Base-by-base conservation (phyloP, 2,113 vertebrate species). In the Ictidomys tridecemlineatus region DNA sequence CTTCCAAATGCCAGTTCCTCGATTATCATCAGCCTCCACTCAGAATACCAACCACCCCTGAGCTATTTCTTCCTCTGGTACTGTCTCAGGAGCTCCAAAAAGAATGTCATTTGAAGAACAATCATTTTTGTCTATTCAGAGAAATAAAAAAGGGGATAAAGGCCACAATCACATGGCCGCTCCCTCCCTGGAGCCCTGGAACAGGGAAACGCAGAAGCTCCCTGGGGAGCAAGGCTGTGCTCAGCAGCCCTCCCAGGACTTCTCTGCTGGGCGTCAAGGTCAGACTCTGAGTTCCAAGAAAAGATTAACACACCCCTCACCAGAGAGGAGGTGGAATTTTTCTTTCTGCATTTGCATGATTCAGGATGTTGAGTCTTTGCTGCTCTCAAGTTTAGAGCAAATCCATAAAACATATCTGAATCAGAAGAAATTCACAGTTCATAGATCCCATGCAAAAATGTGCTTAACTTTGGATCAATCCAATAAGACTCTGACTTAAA, bases 341-440 rank as follows among this genome's bases (percentile, higher is more conserved):
- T 96, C 83, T 58, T 34, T 67, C 77, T 88, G 93, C 92, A 92
- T 89, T 97, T 0, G 0, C 85, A 42, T 79, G 86, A 28, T 70
- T 51, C 39, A n/a, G 8, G 34, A 67, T 17, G 22, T 37, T 94
- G 37, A 89, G 2, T 34, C 0, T 79, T 73, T 79, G 65, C 61
- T 28, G 30, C n/a, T 89, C 94, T 97, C 85, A 98, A 93, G 83
- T 96, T 95, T 95, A 1, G 0, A 89, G 87, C 87, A 91, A 95
- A 96, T 72, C n/a, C 32, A 39, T 84, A 76, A 97, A n/a, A 42
- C 85, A 96, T 90, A 78, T 89, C 91, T 61, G 69, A 96, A 96
- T 84, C 56, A 13, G 39, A 96, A 97, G 79, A 30, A 8, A 77
- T 79, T 97, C 51, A 93, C 83, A 93, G 95, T 86, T 91, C 77